Conservation (phyloP, 2,797 vertebrate genomes). For the Sciaenops ocellatus region DNA sequence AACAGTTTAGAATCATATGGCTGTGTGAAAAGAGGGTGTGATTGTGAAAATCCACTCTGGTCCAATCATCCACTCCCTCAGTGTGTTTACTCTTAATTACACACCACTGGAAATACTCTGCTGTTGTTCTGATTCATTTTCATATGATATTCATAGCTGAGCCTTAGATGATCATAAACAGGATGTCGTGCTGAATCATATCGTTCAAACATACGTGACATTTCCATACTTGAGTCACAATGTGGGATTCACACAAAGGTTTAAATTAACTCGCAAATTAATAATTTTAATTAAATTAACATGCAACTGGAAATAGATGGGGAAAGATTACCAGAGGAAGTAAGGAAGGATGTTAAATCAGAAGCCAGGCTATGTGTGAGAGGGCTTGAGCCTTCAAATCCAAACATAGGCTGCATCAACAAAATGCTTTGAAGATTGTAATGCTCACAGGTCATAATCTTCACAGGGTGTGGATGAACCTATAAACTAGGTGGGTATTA, state of each 20-base stretch:
- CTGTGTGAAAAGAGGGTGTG: neutral
- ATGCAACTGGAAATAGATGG: constrained; percentile 11
- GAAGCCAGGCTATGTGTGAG: neutral
- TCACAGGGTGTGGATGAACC: neutral
- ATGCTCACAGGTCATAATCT: neutral
- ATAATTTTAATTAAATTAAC: neutral
- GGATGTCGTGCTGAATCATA: constrained; percentile 31
- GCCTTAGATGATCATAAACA: constrained; percentile 12
- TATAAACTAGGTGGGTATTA: neutral
- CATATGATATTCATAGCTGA: neutral
- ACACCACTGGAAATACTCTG: constrained; percentile 28
- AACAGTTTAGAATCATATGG: neutral
- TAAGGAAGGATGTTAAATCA: neutral
- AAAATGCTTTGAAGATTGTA: too few relatives aligned
- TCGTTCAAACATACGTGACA: constrained; percentile 35
- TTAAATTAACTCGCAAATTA: constrained; percentile 24
- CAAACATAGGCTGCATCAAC: neutral
- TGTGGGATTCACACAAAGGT: constrained; percentile 36
- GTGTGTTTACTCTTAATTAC: constrained; percentile 36
- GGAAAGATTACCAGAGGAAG: neutral
- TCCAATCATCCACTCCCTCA: constrained; percentile 1
- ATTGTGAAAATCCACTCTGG: neutral
- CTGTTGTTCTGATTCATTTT: constrained; percentile 26
- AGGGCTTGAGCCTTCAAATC: neutral
- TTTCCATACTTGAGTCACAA: constrained; percentile 37